Evolutionary conservation across 2,797 vertebrate species (phyloP).

Genomic region (Oreochromis mossambicus): DNA sequence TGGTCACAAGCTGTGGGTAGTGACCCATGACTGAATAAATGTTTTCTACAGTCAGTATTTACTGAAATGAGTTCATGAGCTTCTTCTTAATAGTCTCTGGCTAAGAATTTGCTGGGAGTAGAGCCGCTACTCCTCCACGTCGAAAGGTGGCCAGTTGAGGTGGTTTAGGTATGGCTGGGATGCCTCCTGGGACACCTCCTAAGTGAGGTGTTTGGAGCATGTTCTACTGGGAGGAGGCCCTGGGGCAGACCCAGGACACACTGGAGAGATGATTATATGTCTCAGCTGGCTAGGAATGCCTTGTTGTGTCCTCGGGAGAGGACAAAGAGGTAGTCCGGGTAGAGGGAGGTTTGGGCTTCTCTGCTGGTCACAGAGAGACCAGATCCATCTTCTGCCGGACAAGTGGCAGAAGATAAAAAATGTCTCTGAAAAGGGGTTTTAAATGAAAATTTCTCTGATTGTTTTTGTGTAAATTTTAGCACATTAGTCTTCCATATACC

Average conservation of each 20-base stretch:
- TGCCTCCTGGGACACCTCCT: background rate
- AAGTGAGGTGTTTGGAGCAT: background rate
- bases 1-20: background rate
- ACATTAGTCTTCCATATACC: background rate
- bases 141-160: background rate
- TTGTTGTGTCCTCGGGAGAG: accelerated
- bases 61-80: accelerated
- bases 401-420: background rate
- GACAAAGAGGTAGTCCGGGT: background rate
- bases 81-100: background rate
- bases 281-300: background rate
- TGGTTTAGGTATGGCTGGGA: background rate
- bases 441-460: background rate
- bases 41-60: background rate
- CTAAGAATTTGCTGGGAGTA: background rate
- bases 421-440: background rate
- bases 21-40: background rate
- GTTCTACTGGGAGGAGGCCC: background rate
- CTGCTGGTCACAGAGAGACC: background rate
- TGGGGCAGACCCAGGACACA: background rate
- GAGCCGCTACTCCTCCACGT: accelerated
- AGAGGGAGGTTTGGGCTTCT: background rate
- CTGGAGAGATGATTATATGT: background rate
- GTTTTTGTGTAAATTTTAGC: background rate
- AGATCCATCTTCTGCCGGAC: background rate